Percentiles rank a stretch among this genome's conserved stretches.
phyloP scores from a whole-genome alignment of 2,888 invertebrate genomes.

The Campoletis raptor region DNA sequence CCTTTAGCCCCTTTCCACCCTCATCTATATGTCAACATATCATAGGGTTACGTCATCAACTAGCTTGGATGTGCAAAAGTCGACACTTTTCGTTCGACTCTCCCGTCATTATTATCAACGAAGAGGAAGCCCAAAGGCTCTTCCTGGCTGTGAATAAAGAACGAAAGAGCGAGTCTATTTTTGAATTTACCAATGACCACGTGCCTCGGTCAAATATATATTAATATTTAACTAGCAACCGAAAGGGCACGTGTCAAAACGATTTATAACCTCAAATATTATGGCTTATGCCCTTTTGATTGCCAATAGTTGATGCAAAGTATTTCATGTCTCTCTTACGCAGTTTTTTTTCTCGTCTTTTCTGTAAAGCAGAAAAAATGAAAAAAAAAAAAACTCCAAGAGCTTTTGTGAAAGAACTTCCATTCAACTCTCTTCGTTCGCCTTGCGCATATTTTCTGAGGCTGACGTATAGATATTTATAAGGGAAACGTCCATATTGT shows the following conservation, averaged over 20 bases:
- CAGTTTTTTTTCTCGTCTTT: constrained; percentile 13
- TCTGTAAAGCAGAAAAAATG: background rate
- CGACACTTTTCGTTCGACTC: constrained; percentile 55
- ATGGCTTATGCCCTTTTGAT: constrained; percentile 10
- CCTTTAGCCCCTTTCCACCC: constrained; percentile 59
- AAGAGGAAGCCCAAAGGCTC: constrained; percentile 45
- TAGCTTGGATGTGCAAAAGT: constrained; percentile 54
- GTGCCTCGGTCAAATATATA: constrained; percentile 18
- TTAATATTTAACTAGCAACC: background rate
- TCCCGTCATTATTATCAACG: constrained; percentile 58
- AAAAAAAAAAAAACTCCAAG: constrained; percentile 23
- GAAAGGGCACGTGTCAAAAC: background rate
- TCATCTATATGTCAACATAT: constrained; percentile 10
- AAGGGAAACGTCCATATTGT: constrained; percentile 35
- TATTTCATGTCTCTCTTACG: background rate
- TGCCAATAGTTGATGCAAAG: constrained; percentile 12
- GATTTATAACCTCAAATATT: background rate
- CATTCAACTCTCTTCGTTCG: constrained; percentile 16
- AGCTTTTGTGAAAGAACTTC: constrained; percentile 43
- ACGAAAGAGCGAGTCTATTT: constrained; percentile 25
- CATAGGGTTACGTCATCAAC: constrained; percentile 53
- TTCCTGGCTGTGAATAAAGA: constrained; percentile 20
- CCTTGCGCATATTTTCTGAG: constrained; percentile 27
- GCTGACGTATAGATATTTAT: background rate
- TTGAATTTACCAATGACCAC: constrained; percentile 34